Conservation (phyloP, 2,888 invertebrate species). For the Ophion ellenae region DNA sequence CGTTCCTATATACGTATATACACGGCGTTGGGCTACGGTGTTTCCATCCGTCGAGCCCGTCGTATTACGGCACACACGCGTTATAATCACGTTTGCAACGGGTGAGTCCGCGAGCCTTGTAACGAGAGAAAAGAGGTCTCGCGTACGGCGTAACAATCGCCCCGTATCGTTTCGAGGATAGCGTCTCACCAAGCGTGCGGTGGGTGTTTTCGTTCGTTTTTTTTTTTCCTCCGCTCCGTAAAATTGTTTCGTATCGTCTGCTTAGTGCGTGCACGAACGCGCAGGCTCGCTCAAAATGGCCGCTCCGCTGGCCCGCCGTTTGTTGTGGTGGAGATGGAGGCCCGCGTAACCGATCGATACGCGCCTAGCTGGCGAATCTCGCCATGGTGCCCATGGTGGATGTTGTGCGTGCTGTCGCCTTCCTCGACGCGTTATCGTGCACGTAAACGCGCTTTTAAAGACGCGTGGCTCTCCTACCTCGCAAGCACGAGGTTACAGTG, state of each 20-base stretch:
- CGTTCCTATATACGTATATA: slow-evolving; percentile 74
- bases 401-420: slow-evolving; percentile 78
- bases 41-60: slow-evolving; percentile 73
- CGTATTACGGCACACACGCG: slow-evolving; percentile 69
- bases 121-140: slow-evolving; percentile 32
- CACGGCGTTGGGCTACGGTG: slow-evolving; percentile 70
- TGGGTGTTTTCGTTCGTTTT: slow-evolving; percentile 33
- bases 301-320: slow-evolving; percentile 75
- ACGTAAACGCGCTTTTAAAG: slow-evolving; percentile 72
- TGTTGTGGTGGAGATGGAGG: slow-evolving; percentile 76
- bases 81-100: slow-evolving; percentile 67
- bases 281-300: slow-evolving; percentile 84
- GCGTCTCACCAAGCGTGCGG: slow-evolving; percentile 30
- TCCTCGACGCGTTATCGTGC: slow-evolving; percentile 72
- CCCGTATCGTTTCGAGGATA: slow-evolving; percentile 20
- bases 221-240: slow-evolving; percentile 55
- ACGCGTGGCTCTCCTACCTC: slow-evolving; percentile 39
- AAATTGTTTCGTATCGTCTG: slow-evolving; percentile 80
- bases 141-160: not conserved
- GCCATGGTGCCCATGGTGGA: slow-evolving; percentile 80
- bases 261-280: slow-evolving; percentile 79
- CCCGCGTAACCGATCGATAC: slow-evolving; percentile 81
- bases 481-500: slow-evolving; percentile 40
- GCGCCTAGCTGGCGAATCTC: slow-evolving; percentile 74
- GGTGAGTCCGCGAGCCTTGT: slow-evolving; percentile 73